These are phyloP conservation scores for Athene cunicularia DNA, from an alignment of 2,113 vertebrate species.

Conservation along the genomic window DNA sequence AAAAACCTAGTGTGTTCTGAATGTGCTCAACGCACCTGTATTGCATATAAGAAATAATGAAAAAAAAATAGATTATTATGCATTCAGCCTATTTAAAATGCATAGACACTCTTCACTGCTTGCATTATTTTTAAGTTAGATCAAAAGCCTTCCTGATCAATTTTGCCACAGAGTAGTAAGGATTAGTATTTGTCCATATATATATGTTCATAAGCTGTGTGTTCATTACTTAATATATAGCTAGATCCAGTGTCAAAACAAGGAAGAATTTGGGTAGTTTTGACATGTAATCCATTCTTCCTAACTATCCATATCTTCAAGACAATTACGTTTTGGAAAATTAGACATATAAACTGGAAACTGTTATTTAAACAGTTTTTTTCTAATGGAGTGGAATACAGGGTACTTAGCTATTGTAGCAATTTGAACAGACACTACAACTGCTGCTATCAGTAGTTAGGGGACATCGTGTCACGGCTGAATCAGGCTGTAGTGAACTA, in stretches of 20 bases:
- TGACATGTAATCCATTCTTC: neutral
- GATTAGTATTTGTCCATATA: neutral
- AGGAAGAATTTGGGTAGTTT: neutral
- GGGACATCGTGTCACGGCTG: neutral
- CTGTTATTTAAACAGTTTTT: neutral
- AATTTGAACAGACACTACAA: neutral
- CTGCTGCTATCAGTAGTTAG: neutral
- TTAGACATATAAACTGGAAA: neutral
- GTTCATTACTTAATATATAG: neutral
- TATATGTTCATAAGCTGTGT: neutral
- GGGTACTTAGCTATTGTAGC: neutral
- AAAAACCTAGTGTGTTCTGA: neutral
- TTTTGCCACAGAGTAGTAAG: neutral
- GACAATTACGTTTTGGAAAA: neutral
- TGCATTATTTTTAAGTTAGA: neutral
- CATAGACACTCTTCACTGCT: neutral
- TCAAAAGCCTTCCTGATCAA: neutral
- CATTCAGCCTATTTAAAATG: neutral
- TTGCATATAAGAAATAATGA: neutral
- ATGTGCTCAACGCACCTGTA: neutral
- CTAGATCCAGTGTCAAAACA: neutral
- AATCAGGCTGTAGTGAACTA: neutral
- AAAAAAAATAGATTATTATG: neutral
- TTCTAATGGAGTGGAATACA: neutral
- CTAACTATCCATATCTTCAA: neutral